These are phyloP conservation scores for Vesta saturnalis DNA, from an alignment of 2,888 invertebrate species.

Conservation along the genomic window DNA sequence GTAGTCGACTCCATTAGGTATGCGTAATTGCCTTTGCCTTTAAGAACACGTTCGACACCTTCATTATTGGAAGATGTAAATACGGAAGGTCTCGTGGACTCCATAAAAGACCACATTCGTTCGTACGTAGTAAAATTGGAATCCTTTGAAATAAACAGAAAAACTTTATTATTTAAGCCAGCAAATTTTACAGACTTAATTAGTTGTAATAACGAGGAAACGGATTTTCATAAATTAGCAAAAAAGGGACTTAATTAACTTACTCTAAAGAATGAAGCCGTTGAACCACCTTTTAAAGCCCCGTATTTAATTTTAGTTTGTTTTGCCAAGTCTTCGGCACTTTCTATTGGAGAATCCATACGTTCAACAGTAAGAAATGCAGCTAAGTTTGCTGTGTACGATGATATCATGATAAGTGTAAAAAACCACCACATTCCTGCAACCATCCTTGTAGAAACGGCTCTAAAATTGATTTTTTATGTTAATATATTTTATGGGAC, in stretches of 20 bases:
- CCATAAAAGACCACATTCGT: conserved; percentile 97
- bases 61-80: conserved; percentile 88
- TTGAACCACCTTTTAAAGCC: conserved; percentile 91
- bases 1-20: conserved; percentile 98
- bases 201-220: too few relatives aligned
- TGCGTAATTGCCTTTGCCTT: conserved; percentile 89
- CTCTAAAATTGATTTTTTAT: conserved; percentile 64
- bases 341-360: conserved; percentile 95
- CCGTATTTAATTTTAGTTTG: conserved; percentile 99
- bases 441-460: conserved; percentile 88
- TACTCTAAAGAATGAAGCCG: conserved; percentile 94
- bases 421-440: conserved; percentile 98
- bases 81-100: conserved; percentile 85
- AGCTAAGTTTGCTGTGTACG: conserved; percentile 95
- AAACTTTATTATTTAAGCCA: too few relatives aligned
- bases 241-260: conserved; percentile 47
- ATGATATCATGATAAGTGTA: conserved; percentile 94
- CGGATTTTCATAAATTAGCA: too few relatives aligned
- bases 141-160: conserved; percentile 64
- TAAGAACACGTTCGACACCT: conserved; percentile 89
- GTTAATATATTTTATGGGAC: conserved; percentile 43
- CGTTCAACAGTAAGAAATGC: conserved; percentile 93
- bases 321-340: conserved; percentile 94
- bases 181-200: too few relatives aligned
- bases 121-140: conserved; percentile 94